These are phyloP conservation scores for Phalloptychus januarius DNA, from an alignment of 2,797 vertebrate genomes.

Conservation along the genomic window DNA sequence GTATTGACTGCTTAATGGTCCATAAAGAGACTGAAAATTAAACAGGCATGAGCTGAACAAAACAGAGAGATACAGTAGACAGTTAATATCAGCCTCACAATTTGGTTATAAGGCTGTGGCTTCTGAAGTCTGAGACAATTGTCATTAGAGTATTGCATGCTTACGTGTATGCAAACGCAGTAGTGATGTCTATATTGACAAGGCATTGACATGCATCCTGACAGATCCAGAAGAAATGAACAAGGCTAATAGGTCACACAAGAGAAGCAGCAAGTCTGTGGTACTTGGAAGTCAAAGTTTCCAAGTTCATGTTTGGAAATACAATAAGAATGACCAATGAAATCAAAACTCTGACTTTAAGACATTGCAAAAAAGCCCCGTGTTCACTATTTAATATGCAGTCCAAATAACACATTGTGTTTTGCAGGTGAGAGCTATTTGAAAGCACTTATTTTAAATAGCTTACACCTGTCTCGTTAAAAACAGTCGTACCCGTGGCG, in stretches of 20 bases:
- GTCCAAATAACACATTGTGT: not conserved
- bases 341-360: not conserved
- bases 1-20: constrained; percentile 23
- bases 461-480: not conserved
- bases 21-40: constrained; percentile 13
- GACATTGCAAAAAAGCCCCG: not conserved
- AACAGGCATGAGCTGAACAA: constrained; percentile 23
- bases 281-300: not conserved
- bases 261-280: constrained; percentile 35
- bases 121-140: constrained; percentile 72
- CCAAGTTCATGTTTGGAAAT: not conserved
- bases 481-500: not conserved
- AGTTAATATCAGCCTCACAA: constrained; percentile 47
- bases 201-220: not conserved
- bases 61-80: constrained; percentile 23
- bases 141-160: constrained; percentile 5
- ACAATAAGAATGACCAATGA: not conserved
- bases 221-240: not conserved
- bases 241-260: not conserved
- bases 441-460: not conserved
- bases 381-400: not conserved
- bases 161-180: constrained; percentile 2
- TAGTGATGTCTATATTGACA: constrained; percentile 28
- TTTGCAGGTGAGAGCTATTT: not conserved
- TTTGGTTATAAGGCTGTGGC: constrained; percentile 68